Conservation (phyloP, 1,140 invertebrate genomes). For the Formica exsecta region DNA sequence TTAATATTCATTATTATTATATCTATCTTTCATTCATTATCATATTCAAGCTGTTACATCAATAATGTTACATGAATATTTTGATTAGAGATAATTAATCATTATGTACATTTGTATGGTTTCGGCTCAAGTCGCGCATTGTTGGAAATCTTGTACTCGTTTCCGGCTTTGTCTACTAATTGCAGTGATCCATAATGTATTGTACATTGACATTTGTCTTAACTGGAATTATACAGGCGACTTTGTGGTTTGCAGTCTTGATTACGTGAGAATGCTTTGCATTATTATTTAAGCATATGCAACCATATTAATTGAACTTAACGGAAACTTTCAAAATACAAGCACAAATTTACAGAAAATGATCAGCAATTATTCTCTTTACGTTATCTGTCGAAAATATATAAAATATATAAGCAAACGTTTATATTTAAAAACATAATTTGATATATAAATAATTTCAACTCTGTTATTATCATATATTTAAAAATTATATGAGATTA, state of each 20-base stretch:
- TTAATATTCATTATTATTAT: neutral
- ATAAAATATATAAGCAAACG: neutral
- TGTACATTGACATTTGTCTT: neutral
- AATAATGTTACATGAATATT: neutral
- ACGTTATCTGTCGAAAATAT: neutral
- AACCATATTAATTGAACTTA: neutral
- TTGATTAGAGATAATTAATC: neutral
- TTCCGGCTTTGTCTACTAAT: neutral
- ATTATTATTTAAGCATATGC: slow-evolving; percentile 1
- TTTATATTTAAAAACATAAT: neutral
- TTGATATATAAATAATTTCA: neutral
- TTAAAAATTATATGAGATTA: neutral
- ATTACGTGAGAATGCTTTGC: neutral
- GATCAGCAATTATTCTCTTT: neutral
- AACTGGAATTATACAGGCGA: slow-evolving; percentile 25
- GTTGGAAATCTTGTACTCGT: neutral
- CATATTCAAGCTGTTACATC: neutral
- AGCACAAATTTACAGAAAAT: neutral
- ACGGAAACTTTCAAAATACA: slow-evolving; percentile 12
- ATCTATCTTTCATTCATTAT: neutral
- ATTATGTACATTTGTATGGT: neutral
- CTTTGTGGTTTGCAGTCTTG: neutral
- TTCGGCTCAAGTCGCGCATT: neutral
- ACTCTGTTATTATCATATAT: neutral
- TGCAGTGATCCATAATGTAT: slow-evolving; percentile 2